These are phyloP conservation scores for Huso huso DNA, from an alignment of 2,797 vertebrate genomes.

Conservation along the genomic window DNA sequence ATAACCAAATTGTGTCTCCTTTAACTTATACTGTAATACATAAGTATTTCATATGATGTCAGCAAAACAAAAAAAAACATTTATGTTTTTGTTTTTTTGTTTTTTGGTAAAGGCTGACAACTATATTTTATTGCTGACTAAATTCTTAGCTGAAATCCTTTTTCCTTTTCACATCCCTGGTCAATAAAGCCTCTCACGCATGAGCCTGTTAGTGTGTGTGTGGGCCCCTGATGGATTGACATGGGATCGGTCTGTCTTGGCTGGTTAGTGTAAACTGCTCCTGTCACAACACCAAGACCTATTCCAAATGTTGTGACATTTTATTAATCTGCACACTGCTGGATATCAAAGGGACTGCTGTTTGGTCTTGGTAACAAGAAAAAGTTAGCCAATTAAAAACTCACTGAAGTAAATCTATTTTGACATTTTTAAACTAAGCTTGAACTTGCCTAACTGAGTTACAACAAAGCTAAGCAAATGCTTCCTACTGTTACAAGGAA, in stretches of 20 bases:
- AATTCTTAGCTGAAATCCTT: slow-evolving; percentile 23
- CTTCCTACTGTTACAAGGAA: background rate
- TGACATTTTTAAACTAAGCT: slow-evolving; percentile 67
- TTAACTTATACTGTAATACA: no score
- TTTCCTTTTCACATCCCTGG: slow-evolving; percentile 24
- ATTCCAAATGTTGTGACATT: slow-evolving; percentile 38
- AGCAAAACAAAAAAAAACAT: no score
- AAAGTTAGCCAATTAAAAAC: slow-evolving; percentile 56
- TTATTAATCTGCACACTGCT: slow-evolving; percentile 42
- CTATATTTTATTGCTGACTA: background rate
- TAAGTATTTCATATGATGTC: no score
- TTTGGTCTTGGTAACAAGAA: slow-evolving; percentile 36
- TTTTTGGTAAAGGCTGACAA: background rate
- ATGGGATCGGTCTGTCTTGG: slow-evolving; percentile 22
- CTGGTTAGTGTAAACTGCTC: slow-evolving; percentile 29
- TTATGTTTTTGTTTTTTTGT: no score
- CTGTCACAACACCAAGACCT: slow-evolving; percentile 41
- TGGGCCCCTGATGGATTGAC: slow-evolving; percentile 4
- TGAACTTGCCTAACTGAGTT: slow-evolving; percentile 35
- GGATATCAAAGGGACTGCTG: slow-evolving; percentile 39
- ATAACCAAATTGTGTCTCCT: no score
- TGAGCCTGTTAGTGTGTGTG: slow-evolving; percentile 1
- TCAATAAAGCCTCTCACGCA: slow-evolving; percentile 3
- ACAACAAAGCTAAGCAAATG: background rate
- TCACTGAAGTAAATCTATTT: slow-evolving; percentile 52